A percentile compares a stretch with the other conserved stretches of the same genome.
These are phyloP conservation scores for Temnothorax longispinosus DNA, from an alignment of 1,140 invertebrate species.

Conservation along the genomic window DNA sequence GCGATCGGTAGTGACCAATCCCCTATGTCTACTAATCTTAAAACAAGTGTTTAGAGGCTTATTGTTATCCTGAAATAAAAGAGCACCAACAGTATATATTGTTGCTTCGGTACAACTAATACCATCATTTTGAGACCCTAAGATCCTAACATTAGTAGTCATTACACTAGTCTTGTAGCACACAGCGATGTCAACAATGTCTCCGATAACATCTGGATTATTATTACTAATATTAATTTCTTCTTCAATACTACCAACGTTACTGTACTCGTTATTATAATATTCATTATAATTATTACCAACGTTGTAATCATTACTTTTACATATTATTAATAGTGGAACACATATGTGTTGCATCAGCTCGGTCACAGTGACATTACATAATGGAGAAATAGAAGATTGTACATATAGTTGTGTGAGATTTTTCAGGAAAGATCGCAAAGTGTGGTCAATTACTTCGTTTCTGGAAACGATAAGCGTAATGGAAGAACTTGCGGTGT, in stretches of 20 bases:
- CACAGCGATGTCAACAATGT: constrained; percentile 81
- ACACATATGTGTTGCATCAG: constrained; percentile 86
- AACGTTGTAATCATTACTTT: constrained; percentile 78
- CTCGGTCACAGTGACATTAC: constrained; percentile 82
- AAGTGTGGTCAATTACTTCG: constrained; percentile 82
- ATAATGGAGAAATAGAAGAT: constrained; percentile 77
- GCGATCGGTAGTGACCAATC: constrained; percentile 70
- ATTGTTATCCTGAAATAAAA: constrained; percentile 86
- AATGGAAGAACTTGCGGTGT: constrained; percentile 85
- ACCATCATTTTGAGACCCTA: constrained; percentile 85
- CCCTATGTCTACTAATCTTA: constrained; percentile 75
- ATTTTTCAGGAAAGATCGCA: constrained; percentile 81
- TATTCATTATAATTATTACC: constrained; percentile 70
- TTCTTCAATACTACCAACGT: constrained; percentile 69
- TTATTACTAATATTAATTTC: constrained; percentile 76
- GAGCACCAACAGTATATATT: constrained; percentile 86
- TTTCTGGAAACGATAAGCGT: constrained; percentile 86
- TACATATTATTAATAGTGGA: constrained; percentile 84
- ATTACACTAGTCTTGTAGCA: constrained; percentile 83
- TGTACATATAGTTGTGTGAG: constrained; percentile 76
- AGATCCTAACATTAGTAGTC: constrained; percentile 83
- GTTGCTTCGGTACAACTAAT: constrained; percentile 86
- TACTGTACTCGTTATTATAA: constrained; percentile 67
- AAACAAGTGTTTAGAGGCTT: constrained; percentile 85
- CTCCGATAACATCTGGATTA: constrained; percentile 78